phyloP scores from a whole-genome alignment of 2,888 invertebrate genomes.

The Scelioninae gen. 2 region DNA sequence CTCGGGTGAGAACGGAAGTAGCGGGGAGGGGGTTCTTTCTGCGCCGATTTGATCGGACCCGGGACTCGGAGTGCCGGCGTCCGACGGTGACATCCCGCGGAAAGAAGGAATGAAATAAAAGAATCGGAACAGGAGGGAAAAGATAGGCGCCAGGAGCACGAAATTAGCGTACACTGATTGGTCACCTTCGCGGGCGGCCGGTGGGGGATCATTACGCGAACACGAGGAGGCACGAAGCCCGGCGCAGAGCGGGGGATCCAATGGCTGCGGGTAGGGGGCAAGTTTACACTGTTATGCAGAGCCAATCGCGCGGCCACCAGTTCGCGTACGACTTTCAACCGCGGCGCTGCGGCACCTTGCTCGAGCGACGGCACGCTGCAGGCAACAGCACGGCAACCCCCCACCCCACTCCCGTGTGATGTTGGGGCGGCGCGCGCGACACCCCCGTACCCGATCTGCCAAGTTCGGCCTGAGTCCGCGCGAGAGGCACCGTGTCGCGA shows the following conservation, averaged over 20 bases:
- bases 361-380: constrained; percentile 5
- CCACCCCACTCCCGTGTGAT: constrained; percentile 1
- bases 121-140: constrained; percentile 21
- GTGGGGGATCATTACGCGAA: constrained; percentile 41
- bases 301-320: constrained; percentile 45
- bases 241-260: constrained; percentile 23
- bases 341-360: constrained; percentile 3
- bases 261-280: constrained; percentile 42
- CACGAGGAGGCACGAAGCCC: constrained; percentile 22
- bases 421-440: constrained; percentile 12
- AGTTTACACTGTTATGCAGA: constrained; percentile 44
- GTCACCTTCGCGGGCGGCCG: constrained; percentile 28
- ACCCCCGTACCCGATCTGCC: neutral
- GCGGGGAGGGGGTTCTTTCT: too few species aligned
- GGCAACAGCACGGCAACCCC: constrained; percentile 8
- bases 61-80: too few species aligned
- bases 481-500: too few species aligned
- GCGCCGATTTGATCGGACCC: too few species aligned
- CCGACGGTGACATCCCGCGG: too few species aligned
- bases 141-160: constrained; percentile 44
- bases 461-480: too few species aligned
- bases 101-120: neutral
- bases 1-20: too few species aligned
- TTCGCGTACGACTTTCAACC: constrained; percentile 40
- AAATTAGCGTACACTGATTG: constrained; percentile 55